Base-by-base conservation (phyloP, 2,113 vertebrate species). In the Cavia porcellus region DNA sequence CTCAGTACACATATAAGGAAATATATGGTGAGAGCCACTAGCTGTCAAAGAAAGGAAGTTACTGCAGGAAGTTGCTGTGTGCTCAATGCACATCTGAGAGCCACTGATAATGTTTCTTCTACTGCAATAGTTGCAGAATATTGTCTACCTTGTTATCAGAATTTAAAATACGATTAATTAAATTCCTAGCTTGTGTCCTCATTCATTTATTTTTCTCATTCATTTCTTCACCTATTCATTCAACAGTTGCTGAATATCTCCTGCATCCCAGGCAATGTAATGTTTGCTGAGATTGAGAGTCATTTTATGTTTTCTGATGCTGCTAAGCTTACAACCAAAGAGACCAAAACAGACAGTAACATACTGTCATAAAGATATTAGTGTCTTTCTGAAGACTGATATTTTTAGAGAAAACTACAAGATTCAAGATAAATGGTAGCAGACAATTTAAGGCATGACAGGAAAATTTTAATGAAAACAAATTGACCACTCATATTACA, bases 381-480 rank as follows among this genome's bases (percentile, higher is more conserved):
- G 6, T 68, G 12, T 82, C 15, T 96, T 87, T 94, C 42, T 86
- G 11, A 57, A 38, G 74, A 89, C 55, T 70, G 20, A 8, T 28
- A 25, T 89, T 86, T 32, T 74, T 70, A 50, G 35, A 59, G 7
- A 7, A 7, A 93, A 15, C 61, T 70, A 28, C 1, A 77, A 38
- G 12, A 57, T n/a, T 85, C n/a, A 38, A 47, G 57, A 74, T 38
- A 32, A 90, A 74, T 38, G 87, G 70, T 90, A 74, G 1, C 35
- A 55, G n/a, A 55, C 14, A 20, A 24, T 74, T 79, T 50, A 17
- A 77, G 35, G 30, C 57, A 47, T 57, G 55, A 68, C 28, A 52
- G 66, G 74, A 96, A 91, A 84, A 95, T 84, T 32, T 68, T 61
- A 83, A 62, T 94, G 24, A n/a, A 96, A 74, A 86, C 8, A 55